These are phyloP conservation scores for Galagoides demidoff DNA, from an alignment of 2,797 vertebrate genomes.

Conservation along the genomic window DNA sequence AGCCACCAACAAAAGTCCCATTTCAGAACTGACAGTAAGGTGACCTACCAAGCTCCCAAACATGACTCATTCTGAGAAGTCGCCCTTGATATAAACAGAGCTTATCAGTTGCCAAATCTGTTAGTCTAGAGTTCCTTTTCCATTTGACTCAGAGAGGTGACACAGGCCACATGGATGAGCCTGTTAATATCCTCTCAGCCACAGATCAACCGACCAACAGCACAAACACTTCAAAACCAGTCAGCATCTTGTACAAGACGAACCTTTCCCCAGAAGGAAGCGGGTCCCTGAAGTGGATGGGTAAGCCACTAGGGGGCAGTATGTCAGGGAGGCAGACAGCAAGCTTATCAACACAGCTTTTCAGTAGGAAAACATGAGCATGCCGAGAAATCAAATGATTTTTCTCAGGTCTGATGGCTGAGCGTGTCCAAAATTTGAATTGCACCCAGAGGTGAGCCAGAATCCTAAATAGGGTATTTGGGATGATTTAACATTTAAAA, in stretches of 20 bases:
- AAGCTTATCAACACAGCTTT: neutral
- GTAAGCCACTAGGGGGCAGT: neutral
- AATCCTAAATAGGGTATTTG: neutral
- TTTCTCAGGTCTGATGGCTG: neutral
- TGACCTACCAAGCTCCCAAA: neutral
- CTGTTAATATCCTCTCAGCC: neutral
- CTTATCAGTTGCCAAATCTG: neutral
- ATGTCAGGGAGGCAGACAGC: neutral
- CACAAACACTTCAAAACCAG: neutral
- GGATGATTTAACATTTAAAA: neutral
- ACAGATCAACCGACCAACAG: neutral
- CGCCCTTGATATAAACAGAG: conserved; percentile 15
- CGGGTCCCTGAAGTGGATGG: neutral
- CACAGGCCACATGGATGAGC: neutral
- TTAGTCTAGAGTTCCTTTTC: neutral
- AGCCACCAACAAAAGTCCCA: neutral
- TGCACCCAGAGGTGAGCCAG: neutral
- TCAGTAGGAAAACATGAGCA: neutral
- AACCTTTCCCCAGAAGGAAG: neutral
- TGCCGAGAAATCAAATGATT: neutral
- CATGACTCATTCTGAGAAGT: neutral
- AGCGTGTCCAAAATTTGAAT: neutral
- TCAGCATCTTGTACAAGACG: fast-evolving
- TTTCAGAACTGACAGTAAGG: neutral
- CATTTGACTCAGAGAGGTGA: neutral